Percentiles rank a stretch among this genome's conserved stretches.
These are phyloP conservation scores for Sminthurinus aureus DNA, from an alignment of 2,888 invertebrate species.

Conservation along the genomic window DNA sequence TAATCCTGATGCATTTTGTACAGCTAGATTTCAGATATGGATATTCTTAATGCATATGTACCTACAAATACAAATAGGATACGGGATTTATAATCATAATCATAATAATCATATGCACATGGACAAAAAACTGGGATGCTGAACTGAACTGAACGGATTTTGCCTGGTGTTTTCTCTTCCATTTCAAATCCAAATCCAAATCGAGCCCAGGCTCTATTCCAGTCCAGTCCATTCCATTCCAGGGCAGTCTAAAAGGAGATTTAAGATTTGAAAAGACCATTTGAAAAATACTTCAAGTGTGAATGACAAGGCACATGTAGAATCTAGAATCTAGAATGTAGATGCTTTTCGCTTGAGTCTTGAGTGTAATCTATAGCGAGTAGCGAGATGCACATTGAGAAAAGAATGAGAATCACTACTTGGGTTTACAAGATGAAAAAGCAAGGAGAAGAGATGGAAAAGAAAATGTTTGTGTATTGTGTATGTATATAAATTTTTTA, in stretches of 20 bases:
- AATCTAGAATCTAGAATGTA: neutral
- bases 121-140: neutral
- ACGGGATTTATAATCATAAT: neutral
- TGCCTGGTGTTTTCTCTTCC: neutral
- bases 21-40: neutral
- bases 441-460: neutral
- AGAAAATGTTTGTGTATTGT: neutral
- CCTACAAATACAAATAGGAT: neutral
- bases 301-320: conserved; percentile 40
- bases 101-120: neutral
- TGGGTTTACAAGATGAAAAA: neutral
- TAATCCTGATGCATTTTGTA: neutral
- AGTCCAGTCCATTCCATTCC: neutral
- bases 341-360: neutral
- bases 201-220: neutral
- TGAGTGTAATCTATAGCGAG: neutral
- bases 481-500: neutral
- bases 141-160: too few relatives aligned
- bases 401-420: neutral
- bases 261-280: neutral
- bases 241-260: neutral
- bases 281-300: conserved; percentile 36
- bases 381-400: neutral
- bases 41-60: neutral
- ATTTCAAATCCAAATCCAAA: neutral